These are phyloP conservation scores for Callopanchax toddi DNA, from an alignment of 2,113 vertebrate species.

Conservation along the genomic window DNA sequence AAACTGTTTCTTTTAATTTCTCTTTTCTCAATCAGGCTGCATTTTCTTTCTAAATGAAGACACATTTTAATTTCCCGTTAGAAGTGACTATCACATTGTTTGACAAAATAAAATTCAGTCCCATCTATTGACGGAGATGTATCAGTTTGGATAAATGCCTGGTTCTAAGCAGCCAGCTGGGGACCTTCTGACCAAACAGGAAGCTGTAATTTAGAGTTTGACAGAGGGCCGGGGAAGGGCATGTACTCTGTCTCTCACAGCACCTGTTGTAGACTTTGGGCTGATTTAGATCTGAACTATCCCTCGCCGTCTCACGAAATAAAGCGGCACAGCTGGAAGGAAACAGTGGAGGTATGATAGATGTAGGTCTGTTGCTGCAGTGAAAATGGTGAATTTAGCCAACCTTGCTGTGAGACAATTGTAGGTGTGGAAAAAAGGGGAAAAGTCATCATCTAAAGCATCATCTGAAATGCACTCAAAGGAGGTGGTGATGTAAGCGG, in stretches of 20 bases:
- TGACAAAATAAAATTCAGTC: background rate
- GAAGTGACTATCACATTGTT: background rate
- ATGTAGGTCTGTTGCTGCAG: background rate
- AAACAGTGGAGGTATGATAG: conserved; percentile 19
- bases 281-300: conserved; percentile 17
- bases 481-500: conserved; percentile 19
- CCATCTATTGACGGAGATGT: background rate
- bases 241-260: conserved; percentile 20
- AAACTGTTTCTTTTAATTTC: background rate
- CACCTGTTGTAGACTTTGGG: conserved; percentile 25
- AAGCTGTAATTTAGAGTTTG: conserved; percentile 32
- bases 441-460: conserved; percentile 5
- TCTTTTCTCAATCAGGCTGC: too few relatives aligned
- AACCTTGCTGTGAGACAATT: conserved; percentile 6
- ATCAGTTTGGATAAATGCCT: background rate
- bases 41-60: too few relatives aligned
- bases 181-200: conserved; percentile 28
- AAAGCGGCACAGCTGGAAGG: conserved; percentile 24
- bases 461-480: conserved; percentile 17
- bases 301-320: background rate
- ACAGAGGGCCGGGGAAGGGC: conserved; percentile 5
- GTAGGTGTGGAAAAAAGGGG: background rate
- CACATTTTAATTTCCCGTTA: too few relatives aligned
- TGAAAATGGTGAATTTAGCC: conserved; percentile 21
- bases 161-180: conserved; percentile 12